A percentile compares a stretch with the other conserved stretches of the same genome.
Evolutionary conservation across 2,888 invertebrate species (phyloP).

Genomic region (Mallateleia sp.): DNA sequence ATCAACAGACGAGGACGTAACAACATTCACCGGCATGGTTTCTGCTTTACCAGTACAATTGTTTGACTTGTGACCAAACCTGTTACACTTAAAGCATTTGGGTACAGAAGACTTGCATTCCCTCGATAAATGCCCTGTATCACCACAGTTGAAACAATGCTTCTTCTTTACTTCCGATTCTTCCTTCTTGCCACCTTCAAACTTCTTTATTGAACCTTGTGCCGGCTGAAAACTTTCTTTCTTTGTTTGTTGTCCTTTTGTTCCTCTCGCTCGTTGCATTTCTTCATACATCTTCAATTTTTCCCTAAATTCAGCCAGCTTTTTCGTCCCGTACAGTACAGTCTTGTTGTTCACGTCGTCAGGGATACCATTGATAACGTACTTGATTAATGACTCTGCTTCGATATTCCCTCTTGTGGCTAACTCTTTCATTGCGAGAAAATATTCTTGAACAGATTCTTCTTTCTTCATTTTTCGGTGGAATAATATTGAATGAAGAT

Average conservation of each 20-base stretch:
- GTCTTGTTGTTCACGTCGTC: conserved; percentile 57
- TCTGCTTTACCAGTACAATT: neutral
- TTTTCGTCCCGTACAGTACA: conserved; percentile 58
- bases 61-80: neutral
- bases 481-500: conserved; percentile 35
- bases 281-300: conserved; percentile 51
- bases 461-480: conserved; percentile 38
- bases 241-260: conserved; percentile 7
- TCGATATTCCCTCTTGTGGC: conserved; percentile 45
- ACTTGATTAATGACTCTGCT: conserved; percentile 55
- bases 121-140: conserved; percentile 23
- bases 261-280: neutral
- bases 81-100: neutral
- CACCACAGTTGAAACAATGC: conserved; percentile 42
- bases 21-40: neutral
- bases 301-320: conserved; percentile 37
- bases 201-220: neutral
- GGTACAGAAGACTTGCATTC: neutral
- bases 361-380: conserved; percentile 68
- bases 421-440: conserved; percentile 50
- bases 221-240: neutral
- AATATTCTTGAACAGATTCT: conserved; percentile 59
- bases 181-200: neutral
- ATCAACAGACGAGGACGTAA: no score
- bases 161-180: neutral